Evolutionary conservation across 2,113 vertebrate species (phyloP), one percentile per base, ranked within the genome.

Genomic region (Gymnarchus niloticus): DNA sequence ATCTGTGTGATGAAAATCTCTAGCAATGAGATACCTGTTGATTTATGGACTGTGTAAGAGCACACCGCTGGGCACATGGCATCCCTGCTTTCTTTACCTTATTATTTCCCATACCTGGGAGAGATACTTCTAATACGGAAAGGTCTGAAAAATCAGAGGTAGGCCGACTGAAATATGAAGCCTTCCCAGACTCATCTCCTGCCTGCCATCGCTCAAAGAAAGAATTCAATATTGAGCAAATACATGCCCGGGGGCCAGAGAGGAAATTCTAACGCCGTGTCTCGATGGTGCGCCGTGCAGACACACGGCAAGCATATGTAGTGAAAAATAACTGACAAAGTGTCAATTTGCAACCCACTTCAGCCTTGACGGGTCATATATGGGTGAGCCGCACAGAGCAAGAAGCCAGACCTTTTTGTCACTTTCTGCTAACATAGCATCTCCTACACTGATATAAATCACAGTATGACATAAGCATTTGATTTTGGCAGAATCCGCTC

Each of bases 131-230:
- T 37, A 69, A 69, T 69, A 37, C 61, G 33, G 56, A 33, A 69
- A 37, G 25, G 33, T 37, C 25, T 69, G 25, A 69, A 80, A 49
- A 23, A 48, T 23, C 46, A 23, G 44, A 48, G 76, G n/a, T 48
- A 48, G 76, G 46, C 76, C 48, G 76, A 80, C 41, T n/a, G 76
- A 46, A 80, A 80, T 80, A 46, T 80, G 41, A 80, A 80, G 69
- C 76, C 6, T 49, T 49, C 46, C 41, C 76, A 80, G 76, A 48
- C 76, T 49, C 76, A 80, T 49, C 76, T 17, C 9, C 41, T 6
- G 23, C 41, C 76, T 80, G 41, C 44, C 76, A 80, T 48, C 41
- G 41, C 76, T 49, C 76, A 48, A 49, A 48, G 76, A 48, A 80
- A 48, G 46, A 21, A 80, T 46, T 49, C 41, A 49, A 49, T 33